Evolutionary conservation across 2,113 vertebrate species (phyloP).

Genomic region (Corythaixoides concolor): DNA sequence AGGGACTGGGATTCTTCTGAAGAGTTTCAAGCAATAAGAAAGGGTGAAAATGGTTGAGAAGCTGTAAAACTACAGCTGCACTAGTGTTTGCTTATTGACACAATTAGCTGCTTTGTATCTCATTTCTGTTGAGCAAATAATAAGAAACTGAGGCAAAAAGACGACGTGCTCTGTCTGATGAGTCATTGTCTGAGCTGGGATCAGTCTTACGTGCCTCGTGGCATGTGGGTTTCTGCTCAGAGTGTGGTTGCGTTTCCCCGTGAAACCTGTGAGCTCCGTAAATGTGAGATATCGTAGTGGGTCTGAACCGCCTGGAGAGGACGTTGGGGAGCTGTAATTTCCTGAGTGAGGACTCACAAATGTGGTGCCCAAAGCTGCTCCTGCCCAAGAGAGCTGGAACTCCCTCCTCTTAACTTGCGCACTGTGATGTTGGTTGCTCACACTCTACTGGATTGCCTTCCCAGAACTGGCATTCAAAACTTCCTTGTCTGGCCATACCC

Average conservation of each 20-base stretch:
- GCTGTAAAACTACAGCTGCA: background rate
- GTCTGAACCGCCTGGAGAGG: background rate
- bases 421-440: background rate
- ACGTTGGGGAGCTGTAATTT: background rate
- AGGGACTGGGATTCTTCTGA: background rate
- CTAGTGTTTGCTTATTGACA: background rate
- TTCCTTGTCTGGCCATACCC: background rate
- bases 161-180: background rate
- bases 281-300: background rate
- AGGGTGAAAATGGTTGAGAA: background rate
- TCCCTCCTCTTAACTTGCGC: background rate
- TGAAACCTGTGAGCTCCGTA: background rate
- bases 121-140: background rate
- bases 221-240: background rate
- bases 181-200: constrained; percentile 1
- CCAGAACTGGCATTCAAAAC: background rate
- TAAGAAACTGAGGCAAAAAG: background rate
- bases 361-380: background rate
- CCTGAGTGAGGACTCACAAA: background rate
- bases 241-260: rapidly evolving
- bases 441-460: background rate
- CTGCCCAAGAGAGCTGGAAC: background rate
- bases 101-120: background rate
- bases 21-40: background rate
- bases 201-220: background rate